Conservation (phyloP, 2,888 invertebrate genomes). For the Punctoribates punctum region DNA sequence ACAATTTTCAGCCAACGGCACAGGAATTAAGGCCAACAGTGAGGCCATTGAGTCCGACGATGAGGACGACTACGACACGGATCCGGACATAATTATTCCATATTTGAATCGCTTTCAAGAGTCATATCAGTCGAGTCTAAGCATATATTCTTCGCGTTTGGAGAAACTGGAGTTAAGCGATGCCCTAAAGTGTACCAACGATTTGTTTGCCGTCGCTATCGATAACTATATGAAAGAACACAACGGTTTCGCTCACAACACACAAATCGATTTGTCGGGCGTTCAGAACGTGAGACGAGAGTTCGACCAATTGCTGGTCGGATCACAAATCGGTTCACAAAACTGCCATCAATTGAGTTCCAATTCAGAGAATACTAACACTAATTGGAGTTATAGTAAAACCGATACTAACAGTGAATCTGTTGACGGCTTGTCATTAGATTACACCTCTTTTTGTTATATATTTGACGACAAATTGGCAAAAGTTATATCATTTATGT, state of each 20-base stretch:
- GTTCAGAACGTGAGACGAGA: not conserved
- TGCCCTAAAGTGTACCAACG: slow-evolving; percentile 9
- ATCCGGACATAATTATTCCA: slow-evolving; percentile 10
- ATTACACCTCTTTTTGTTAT: not conserved
- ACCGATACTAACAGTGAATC: not conserved
- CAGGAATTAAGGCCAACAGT: not conserved
- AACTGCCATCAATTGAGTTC: not conserved
- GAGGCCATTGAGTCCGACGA: not conserved
- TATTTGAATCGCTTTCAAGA: slow-evolving; percentile 4
- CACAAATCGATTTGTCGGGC: slow-evolving; percentile 8
- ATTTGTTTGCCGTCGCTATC: slow-evolving; percentile 12
- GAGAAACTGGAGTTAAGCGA: slow-evolving; percentile 20
- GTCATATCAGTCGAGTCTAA: not conserved
- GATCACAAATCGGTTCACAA: not conserved
- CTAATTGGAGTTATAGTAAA: not conserved
- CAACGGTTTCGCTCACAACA: slow-evolving; percentile 12
- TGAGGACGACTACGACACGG: slow-evolving; percentile 17
- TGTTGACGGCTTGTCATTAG: not conserved
- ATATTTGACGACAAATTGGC: slow-evolving; percentile 1
- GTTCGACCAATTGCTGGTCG: not conserved
- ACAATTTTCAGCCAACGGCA: too few species aligned
- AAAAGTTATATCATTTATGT: slow-evolving; percentile 20
- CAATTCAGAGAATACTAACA: not conserved
- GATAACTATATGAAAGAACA: slow-evolving; percentile 19
- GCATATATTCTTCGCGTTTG: slow-evolving; percentile 11